Evolutionary conservation across 2,797 vertebrate genomes (phyloP).

Genomic region (Botia kubotai): DNA sequence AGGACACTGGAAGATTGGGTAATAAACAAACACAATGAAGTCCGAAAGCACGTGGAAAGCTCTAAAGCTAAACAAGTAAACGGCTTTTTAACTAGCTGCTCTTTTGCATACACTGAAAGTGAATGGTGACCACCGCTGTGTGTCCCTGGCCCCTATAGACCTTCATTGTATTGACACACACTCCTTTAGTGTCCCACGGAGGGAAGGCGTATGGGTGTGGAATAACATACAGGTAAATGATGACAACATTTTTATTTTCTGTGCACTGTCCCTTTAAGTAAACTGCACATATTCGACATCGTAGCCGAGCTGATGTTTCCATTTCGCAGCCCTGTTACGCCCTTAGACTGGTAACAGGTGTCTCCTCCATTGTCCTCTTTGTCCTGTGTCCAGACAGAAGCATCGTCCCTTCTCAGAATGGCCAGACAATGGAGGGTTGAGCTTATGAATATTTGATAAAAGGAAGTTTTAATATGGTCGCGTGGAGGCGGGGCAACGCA

Average conservation of each 20-base stretch:
- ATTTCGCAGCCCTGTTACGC: conserved; percentile 7
- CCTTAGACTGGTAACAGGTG: conserved; percentile 54
- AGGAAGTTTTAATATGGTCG: conserved; percentile 33
- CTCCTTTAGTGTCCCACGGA: not conserved
- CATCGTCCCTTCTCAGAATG: conserved; percentile 30
- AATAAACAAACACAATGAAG: conserved; percentile 34
- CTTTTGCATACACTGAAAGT: not conserved
- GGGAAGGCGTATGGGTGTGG: not conserved
- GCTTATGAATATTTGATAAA: conserved; percentile 55
- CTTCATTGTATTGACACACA: not conserved
- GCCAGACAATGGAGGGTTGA: conserved; percentile 42
- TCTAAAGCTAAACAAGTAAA: not conserved
- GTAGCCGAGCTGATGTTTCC: not conserved
- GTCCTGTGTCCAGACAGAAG: conserved; percentile 44
- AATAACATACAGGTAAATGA: not conserved
- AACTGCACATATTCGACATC: not conserved
- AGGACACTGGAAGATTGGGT: conserved; percentile 30
- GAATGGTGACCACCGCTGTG: not conserved
- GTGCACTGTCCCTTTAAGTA: not conserved
- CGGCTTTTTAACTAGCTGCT: not conserved
- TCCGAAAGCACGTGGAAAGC: conserved; percentile 1
- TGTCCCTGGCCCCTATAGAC: not conserved
- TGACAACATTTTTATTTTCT: not conserved
- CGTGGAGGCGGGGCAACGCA: not conserved
- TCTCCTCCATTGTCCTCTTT: conserved; percentile 49